These are phyloP conservation scores for Papilio aristodemus DNA, from an alignment of 1,140 invertebrate genomes.

Conservation along the genomic window DNA sequence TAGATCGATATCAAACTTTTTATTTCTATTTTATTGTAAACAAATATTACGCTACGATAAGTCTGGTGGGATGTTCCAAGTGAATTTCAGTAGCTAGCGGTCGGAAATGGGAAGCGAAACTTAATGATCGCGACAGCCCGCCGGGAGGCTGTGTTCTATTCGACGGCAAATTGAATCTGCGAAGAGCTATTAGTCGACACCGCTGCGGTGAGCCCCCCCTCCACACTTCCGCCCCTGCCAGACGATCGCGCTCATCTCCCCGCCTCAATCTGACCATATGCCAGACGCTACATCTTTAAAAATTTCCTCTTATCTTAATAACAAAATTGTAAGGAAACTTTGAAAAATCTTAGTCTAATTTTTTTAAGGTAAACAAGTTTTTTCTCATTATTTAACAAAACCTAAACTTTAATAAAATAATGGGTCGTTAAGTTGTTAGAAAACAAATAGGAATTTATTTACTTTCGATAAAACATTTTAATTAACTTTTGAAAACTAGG, in stretches of 20 bases:
- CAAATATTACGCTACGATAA: neutral
- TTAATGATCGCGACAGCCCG: constrained; percentile 68
- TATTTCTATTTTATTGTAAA: neutral
- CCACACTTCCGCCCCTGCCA: no score
- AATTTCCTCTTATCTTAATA: neutral
- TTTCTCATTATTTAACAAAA: no score
- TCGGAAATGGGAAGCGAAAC: constrained; percentile 53
- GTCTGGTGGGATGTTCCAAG: constrained; percentile 42
- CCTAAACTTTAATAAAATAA: no score
- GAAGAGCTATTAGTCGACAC: constrained; percentile 71
- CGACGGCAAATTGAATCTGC: constrained; percentile 71
- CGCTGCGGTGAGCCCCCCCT: constrained; percentile 44
- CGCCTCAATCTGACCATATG: neutral
- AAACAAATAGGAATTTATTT: no score
- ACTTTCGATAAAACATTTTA: no score
- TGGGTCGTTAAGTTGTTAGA: no score
- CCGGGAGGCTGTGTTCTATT: constrained; percentile 65
- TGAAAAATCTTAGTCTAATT: no score
- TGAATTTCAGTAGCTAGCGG: constrained; percentile 46
- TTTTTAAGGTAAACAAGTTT: no score
- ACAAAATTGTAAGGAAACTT: neutral
- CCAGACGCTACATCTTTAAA: neutral
- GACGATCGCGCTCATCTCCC: constrained; percentile 52
- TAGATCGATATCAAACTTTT: neutral
- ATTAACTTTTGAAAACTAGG: no score